These are phyloP conservation scores for Labeo calbasu DNA, from an alignment of 2,797 vertebrate species.

Conservation along the genomic window DNA sequence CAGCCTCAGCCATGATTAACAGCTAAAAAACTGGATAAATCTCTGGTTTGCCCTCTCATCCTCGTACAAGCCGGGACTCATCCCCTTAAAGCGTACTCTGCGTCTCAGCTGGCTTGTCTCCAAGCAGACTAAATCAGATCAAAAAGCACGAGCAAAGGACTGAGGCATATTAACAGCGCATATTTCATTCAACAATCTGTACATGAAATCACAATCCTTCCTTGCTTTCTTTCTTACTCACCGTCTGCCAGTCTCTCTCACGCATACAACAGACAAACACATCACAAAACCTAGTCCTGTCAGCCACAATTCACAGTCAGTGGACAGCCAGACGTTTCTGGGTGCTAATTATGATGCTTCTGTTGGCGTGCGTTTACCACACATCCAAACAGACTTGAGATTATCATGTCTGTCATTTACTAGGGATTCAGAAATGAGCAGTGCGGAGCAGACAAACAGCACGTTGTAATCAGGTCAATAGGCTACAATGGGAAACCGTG, in stretches of 20 bases:
- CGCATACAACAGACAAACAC: neutral
- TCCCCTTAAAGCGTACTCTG: conserved; percentile 51
- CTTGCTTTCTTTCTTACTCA: neutral
- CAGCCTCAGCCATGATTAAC: conserved; percentile 18
- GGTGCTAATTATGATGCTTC: conserved; percentile 28
- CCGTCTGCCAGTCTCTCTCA: neutral
- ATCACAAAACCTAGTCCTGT: neutral
- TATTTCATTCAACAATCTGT: conserved; percentile 47
- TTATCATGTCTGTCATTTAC: conserved; percentile 54
- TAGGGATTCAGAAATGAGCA: conserved; percentile 72
- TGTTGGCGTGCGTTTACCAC: neutral
- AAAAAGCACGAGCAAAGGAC: conserved; percentile 66
- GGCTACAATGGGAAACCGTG: conserved; percentile 62
- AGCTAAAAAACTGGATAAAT: conserved; percentile 49
- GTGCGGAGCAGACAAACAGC: conserved; percentile 54
- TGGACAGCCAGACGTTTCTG: neutral
- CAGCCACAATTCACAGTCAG: conserved; percentile 6
- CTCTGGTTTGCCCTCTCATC: conserved; percentile 49
- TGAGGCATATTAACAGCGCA: conserved; percentile 67
- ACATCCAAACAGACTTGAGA: conserved; percentile 1
- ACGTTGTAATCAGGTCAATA: conserved; percentile 75
- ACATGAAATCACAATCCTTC: conserved; percentile 9
- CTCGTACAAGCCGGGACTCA: conserved; percentile 33
- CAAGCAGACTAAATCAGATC: conserved; percentile 70
- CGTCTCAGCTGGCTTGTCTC: conserved; percentile 57